phyloP scores from a whole-genome alignment of 2,797 vertebrate species.

The Micropoecilia bifurca region DNA sequence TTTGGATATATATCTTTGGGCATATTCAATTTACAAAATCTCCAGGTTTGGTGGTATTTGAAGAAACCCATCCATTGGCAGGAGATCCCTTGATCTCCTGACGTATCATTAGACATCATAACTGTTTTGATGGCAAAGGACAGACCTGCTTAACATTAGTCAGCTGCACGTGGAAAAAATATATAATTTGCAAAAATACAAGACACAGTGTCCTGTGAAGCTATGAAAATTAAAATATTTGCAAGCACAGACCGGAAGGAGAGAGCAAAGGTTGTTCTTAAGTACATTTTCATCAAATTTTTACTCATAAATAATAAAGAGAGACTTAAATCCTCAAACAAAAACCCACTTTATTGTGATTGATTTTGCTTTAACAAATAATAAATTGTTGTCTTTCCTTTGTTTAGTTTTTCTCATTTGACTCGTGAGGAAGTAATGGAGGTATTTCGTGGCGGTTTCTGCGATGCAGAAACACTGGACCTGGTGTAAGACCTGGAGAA shows the following conservation, averaged over 20 bases:
- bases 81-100: neutral
- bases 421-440: constrained; percentile 36
- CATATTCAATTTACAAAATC: neutral
- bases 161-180: neutral
- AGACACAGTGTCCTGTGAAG: neutral
- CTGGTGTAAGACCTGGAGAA: constrained; percentile 66
- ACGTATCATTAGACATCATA: neutral
- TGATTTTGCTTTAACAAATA: neutral
- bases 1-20: neutral
- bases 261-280: constrained; percentile 27
- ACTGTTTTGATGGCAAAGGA: neutral
- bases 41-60: neutral
- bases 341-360: neutral
- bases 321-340: neutral
- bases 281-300: neutral
- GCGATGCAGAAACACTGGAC: constrained; percentile 68
- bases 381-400: neutral
- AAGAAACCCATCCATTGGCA: neutral
- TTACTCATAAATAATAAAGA: neutral
- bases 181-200: neutral
- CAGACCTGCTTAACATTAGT: neutral
- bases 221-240: neutral
- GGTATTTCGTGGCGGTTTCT: constrained; percentile 37
- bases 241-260: constrained; percentile 28
- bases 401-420: constrained; percentile 22